phyloP scores from a whole-genome alignment of 2,797 vertebrate genomes.

The Eulemur coronatus region DNA sequence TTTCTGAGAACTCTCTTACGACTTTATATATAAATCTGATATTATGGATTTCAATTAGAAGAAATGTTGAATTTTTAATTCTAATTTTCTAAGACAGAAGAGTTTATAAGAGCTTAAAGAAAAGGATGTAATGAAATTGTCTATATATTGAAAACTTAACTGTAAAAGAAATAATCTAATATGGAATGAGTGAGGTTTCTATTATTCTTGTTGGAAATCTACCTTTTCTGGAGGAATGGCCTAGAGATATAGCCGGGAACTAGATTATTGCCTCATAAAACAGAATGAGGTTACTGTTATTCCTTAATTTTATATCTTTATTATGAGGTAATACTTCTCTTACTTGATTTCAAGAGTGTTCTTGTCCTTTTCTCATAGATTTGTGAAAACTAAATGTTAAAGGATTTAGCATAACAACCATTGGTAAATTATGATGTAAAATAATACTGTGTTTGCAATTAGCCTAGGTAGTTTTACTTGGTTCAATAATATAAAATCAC shows the following conservation, averaged over 20 bases:
- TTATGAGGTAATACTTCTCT: constrained; percentile 80
- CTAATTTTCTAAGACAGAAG: neutral
- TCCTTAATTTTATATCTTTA: constrained; percentile 86
- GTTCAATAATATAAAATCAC: constrained; percentile 72
- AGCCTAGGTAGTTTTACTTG: constrained; percentile 70
- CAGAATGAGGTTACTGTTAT: constrained; percentile 83
- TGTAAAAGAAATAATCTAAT: neutral
- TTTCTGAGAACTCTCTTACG: neutral
- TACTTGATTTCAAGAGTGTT: constrained; percentile 80
- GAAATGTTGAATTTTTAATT: neutral
- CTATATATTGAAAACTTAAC: neutral
- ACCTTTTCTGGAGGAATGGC: constrained; percentile 72
- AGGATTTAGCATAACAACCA: constrained; percentile 80
- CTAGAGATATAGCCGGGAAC: constrained; percentile 77
- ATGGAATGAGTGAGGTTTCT: neutral
- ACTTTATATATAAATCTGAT: neutral
- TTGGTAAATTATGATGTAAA: constrained; percentile 76
- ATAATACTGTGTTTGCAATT: constrained; percentile 76
- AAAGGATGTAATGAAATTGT: neutral
- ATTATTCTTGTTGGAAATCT: constrained; percentile 77
- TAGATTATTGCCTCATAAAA: constrained; percentile 85
- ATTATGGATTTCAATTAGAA: neutral
- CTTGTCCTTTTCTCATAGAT: constrained; percentile 79
- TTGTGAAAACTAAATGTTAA: constrained; percentile 81
- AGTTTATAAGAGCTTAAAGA: neutral